Evolutionary conservation across 2,797 vertebrate genomes (phyloP), one percentile per base, ranked within the genome.

Genomic region (Botia almorhae): DNA sequence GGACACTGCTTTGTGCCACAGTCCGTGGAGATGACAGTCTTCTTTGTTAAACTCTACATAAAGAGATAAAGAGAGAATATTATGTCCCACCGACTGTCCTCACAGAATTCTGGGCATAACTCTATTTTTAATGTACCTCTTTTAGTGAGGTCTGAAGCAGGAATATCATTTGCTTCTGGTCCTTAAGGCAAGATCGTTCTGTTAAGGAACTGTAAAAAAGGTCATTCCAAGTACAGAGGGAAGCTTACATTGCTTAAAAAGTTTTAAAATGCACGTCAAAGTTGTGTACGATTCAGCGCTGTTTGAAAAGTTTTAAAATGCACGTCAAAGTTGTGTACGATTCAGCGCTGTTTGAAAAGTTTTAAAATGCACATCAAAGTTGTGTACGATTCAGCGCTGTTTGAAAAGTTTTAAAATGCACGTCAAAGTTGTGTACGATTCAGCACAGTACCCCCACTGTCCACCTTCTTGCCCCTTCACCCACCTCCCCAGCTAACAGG

Each of bases 141-240:
- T 61, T 53, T 13, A 50, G 21, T 2, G 69, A 60, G 17, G 16
- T 82, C 51, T 33, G 61, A 67, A 72, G 53, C 67, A 65, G 56
- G 17, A 70, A 29, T 71, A 29, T 71, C 56, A 76, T 48, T 76
- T 71, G 58, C 14, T 76, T 75, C 67, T n/a, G 0, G 56, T 43
- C 29, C 61, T 61, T 74, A 51, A 58, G 64, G 70, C 29, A 77
- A 33, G 48, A 19, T 76, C 5, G 17, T 3, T 26, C 0, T 74
- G 74, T 76, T 69, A 11, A 65, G 73, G 78, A 69, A 61, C 65
- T 50, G 58, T 55, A 68, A 69, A 81, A 76, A 78, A 76, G 11
- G 26, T 46, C 75, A 64, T 23, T 78, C 29, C 51, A 12, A 53
- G 50, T 69, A 76, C 29, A 58, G 8, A 58, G 69, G 17, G 19